Evolutionary conservation across 2,797 vertebrate species (phyloP).

Genomic region (Luscinia megarhynchos): DNA sequence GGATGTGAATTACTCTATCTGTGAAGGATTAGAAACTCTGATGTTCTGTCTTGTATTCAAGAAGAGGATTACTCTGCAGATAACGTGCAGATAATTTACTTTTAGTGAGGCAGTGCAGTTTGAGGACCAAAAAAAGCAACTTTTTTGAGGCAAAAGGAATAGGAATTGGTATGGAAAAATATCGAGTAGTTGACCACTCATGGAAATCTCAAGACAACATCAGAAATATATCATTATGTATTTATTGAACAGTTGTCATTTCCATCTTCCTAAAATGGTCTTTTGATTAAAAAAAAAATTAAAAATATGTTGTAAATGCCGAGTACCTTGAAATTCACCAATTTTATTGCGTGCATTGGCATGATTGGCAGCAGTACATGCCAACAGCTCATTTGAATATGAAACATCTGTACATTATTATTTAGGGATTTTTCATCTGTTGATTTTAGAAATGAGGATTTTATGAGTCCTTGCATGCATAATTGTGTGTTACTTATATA

Average conservation of each 20-base stretch:
- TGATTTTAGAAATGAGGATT: conserved; percentile 75
- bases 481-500: conserved; percentile 57
- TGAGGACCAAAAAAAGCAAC: conserved; percentile 40
- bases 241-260: conserved; percentile 40
- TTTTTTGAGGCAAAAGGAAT: conserved; percentile 17
- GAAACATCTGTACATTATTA: conserved; percentile 81
- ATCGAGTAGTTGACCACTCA: neutral
- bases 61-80: conserved; percentile 39
- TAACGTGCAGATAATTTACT: conserved; percentile 25
- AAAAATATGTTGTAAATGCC: conserved; percentile 20
- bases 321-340: conserved; percentile 68
- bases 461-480: conserved; percentile 73
- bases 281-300: conserved; percentile 15
- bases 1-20: conserved; percentile 32
- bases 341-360: conserved; percentile 53
- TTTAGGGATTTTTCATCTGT: conserved; percentile 79
- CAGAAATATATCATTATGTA: neutral
- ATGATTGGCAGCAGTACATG: conserved; percentile 73
- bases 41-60: conserved; percentile 34
- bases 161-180: neutral
- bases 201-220: neutral
- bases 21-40: conserved; percentile 43
- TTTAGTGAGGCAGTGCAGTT: conserved; percentile 5
- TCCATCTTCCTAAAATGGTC: conserved; percentile 1
- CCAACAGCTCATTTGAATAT: conserved; percentile 78